Evolutionary conservation across 2,888 invertebrate genomes (phyloP).

Genomic region (Sclerodermus sp.): DNA sequence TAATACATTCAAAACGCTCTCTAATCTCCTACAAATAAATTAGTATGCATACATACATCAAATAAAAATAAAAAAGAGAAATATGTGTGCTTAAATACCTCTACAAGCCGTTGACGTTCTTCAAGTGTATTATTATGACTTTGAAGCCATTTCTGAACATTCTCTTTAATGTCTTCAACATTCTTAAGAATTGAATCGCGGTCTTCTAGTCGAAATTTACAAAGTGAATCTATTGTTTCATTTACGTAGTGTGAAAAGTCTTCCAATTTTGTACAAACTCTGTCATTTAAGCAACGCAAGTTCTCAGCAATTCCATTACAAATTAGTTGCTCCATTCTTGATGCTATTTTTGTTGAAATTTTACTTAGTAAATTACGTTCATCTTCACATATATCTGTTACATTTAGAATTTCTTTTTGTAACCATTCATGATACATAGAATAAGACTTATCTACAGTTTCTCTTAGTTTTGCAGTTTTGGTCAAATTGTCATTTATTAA

Average conservation of each 20-base stretch:
- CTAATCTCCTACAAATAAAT: neutral
- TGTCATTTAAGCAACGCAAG: slow-evolving; percentile 31
- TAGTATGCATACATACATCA: too few species aligned
- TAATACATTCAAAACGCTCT: slow-evolving; percentile 19
- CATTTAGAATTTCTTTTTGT: slow-evolving; percentile 28
- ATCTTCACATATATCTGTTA: slow-evolving; percentile 27
- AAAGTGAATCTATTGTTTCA: slow-evolving; percentile 33
- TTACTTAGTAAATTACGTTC: slow-evolving; percentile 30
- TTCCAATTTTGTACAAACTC: slow-evolving; percentile 35
- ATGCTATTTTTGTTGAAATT: slow-evolving; percentile 28
- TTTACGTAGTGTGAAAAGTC: slow-evolving; percentile 30
- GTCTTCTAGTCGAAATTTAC: slow-evolving; percentile 28
- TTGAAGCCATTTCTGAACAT: slow-evolving; percentile 24
- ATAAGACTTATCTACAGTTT: slow-evolving; percentile 27
- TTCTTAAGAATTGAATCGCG: slow-evolving; percentile 31
- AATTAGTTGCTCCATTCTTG: slow-evolving; percentile 35
- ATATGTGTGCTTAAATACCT: slow-evolving; percentile 12
- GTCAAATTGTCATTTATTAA: slow-evolving; percentile 27
- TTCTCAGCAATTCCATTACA: slow-evolving; percentile 41
- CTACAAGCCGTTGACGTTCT: slow-evolving; percentile 24
- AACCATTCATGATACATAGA: slow-evolving; percentile 38
- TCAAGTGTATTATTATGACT: slow-evolving; percentile 29
- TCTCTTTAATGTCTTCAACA: slow-evolving; percentile 28
- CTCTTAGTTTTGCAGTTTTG: slow-evolving; percentile 27
- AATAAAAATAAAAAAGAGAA: neutral